Evolutionary conservation across 2,113 vertebrate species (phyloP), one percentile per base, ranked within the genome.

Genomic region (Oreotrochilus melanogaster): DNA sequence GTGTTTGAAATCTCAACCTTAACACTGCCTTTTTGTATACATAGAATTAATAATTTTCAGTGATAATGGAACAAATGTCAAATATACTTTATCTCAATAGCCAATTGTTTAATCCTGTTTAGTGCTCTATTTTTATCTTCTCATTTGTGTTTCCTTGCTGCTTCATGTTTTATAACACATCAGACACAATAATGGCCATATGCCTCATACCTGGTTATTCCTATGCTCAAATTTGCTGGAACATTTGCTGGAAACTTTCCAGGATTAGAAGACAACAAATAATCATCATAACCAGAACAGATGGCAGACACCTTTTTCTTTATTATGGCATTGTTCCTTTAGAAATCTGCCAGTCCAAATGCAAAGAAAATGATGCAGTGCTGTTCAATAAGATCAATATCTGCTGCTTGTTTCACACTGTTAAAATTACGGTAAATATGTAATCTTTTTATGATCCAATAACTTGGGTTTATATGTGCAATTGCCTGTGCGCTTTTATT

Each of bases 251-350:
- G 67, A 88, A 88, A 78, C 7, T 74, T 92, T 76, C 80, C 86
- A 88, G 43, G 57, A 91, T 70, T 64, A 70, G 30, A 76, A 78
- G 56, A 43, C 35, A 86, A 66, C 43, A 95, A 95, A 91, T 78
- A 93, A 78, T 87, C 61, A 82, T 78, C 66, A 69, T 69, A 84
- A 96, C 60, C 12, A 89, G 78, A 89, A 78, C 88, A 95, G 88
- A 89, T 94, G 86, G 69, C 35, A 67, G 35, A 21, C 39, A 87
- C 51, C 89, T 91, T 95, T 93, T 48, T 86, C 73, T 91, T 81
- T 85, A 64, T 86, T 69, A 60, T 60, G 57, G 24, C 61, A 75
- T 56, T 93, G 57, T 69, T 91, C 21, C 27, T 89, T 66, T 74
- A 89, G 65, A 96, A 94, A 84, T 84, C 64, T 92, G 57, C 11